Percentiles rank a stretch among this genome's conserved stretches.
phyloP scores from a whole-genome alignment of 2,797 vertebrate genomes.

The Hafferia zeledoni region DNA sequence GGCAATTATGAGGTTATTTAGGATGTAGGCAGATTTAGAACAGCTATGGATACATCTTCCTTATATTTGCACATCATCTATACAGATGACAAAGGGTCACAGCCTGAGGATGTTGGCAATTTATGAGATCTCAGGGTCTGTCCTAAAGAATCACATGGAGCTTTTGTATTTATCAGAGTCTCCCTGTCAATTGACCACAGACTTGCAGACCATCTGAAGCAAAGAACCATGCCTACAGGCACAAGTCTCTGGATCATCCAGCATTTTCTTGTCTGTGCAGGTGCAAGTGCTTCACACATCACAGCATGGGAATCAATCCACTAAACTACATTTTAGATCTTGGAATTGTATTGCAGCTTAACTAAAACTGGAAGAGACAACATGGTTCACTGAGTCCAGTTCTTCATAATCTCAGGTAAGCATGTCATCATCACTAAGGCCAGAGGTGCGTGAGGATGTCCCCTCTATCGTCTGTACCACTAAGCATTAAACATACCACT shows the following conservation, averaged over 20 bases:
- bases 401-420: not conserved
- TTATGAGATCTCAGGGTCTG: not conserved
- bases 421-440: not conserved
- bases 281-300: not conserved
- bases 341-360: not conserved
- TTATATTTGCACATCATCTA: not conserved
- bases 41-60: not conserved
- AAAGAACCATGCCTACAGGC: not conserved
- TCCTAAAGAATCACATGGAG: not conserved
- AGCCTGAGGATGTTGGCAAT: not conserved
- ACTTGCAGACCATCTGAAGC: not conserved
- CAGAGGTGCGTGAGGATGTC: not conserved
- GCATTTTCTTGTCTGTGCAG: not conserved
- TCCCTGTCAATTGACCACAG: not conserved
- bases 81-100: not conserved
- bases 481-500: not conserved
- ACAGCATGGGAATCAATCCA: not conserved
- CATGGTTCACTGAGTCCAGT: not conserved
- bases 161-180: not conserved
- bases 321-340: not conserved
- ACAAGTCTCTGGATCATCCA: rapidly evolving
- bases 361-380: not conserved
- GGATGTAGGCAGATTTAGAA: not conserved
- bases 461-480: not conserved
- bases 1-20: slow-evolving; percentile 1